phyloP scores from a whole-genome alignment of 64 coral and sea anemone genomes.

The Montipora cactus region DNA sequence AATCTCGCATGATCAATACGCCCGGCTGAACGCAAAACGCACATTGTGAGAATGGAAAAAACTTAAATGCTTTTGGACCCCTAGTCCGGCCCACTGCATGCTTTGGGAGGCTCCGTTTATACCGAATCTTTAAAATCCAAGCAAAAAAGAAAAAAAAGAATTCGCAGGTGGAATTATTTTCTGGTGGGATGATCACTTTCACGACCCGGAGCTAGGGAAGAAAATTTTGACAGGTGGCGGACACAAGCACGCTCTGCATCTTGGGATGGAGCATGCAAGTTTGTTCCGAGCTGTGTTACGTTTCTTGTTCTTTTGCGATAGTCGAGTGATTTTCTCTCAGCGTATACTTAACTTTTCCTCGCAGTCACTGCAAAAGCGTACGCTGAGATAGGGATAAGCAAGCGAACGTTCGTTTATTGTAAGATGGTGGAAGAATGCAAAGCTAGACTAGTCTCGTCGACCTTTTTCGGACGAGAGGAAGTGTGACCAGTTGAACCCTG shows the following conservation, averaged over 20 bases:
- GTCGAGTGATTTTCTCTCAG: constrained; percentile 1
- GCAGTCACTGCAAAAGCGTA: neutral
- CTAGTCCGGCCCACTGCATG: no score
- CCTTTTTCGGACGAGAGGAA: constrained; percentile 43
- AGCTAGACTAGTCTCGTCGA: constrained; percentile 28
- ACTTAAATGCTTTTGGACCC: no score
- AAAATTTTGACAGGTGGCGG: constrained; percentile 28
- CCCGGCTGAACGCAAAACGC: no score
- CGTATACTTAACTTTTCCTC: neutral
- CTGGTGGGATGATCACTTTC: no score
- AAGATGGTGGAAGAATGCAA: constrained; percentile 43
- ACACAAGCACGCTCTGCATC: constrained; percentile 26
- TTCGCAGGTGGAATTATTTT: no score
- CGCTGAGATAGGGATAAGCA: constrained; percentile 9
- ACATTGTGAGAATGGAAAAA: no score
- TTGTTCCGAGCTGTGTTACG: constrained; percentile 13
- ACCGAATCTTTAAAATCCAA: no score
- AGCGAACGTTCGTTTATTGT: neutral
- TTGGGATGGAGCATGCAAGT: constrained; percentile 41
- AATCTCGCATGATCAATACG: no score
- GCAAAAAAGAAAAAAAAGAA: no score
- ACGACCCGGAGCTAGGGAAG: neutral
- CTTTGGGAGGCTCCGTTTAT: no score
- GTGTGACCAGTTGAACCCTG: constrained; percentile 11
- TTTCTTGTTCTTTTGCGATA: constrained; percentile 60